Evolutionary conservation across 2,113 vertebrate genomes (phyloP), one percentile per base, ranked within the genome.

Genomic region (Nansenia antarctica): DNA sequence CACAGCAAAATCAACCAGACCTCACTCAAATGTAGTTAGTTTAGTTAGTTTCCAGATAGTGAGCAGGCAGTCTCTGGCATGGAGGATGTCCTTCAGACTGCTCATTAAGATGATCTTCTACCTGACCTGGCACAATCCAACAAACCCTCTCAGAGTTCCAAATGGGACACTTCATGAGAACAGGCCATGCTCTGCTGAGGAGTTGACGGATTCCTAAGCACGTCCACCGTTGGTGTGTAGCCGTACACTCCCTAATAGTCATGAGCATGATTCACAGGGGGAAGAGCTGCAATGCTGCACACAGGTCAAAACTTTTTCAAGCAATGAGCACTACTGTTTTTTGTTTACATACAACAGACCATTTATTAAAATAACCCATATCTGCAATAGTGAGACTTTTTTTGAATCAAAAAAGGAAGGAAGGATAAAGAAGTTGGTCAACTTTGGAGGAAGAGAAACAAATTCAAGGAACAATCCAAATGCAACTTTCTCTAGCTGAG

Each of bases 351-450:
- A 69, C 62, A 65, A 27, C 32, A 45, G 45, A 65, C 42, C 29
- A n/a, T 57, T 69, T 58, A 60, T 14, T 29, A 2, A 53, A 61
- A 63, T 35, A 65, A 60, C 26, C 54, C 45, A 7, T 55, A 78
- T 45, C 5, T 30, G 60, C 74, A 83, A 78, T 81, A 83, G 80
- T 74, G 60, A 76, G 34, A 85, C 32, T 42, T 37, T 55, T 88
- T 87, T 70, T 64, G 83, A 88, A 87, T 47, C 15, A 32, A 64
- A 34, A 72, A 67, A 88, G 86, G 83, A 88, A 86, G 67, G 82
- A 76, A 72, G 74, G 76, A 84, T 62, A 77, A 39, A 63, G 20
- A 24, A 62, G 14, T 11, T 57, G 27, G 11, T 45, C 26, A 4
- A n/a, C n/a, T n/a, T n/a, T n/a, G n/a, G n/a, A n/a, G n/a, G n/a